Base-by-base conservation (phyloP, 2,113 vertebrate species). In the Pampusana beccarii region DNA sequence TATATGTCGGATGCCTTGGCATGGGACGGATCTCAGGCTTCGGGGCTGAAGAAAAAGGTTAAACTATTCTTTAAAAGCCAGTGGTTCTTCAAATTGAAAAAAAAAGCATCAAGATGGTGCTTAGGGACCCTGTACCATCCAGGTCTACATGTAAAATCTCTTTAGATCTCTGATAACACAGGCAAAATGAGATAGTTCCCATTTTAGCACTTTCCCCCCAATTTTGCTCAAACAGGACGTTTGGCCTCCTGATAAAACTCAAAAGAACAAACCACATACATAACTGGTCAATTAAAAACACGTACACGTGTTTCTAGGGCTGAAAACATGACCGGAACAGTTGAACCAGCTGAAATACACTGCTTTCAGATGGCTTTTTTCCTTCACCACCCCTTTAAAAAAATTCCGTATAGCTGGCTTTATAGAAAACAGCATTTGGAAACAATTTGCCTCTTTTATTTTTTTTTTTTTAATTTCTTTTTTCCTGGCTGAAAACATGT, bases 141-240 rank as follows among this genome's bases (percentile, higher is more conserved):
- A 11, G 29, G 1, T n/a, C 31, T 24, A 8, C 29, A 42, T 1
- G 31, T 61, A 33, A 78, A 62, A 2, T 8, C 5, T 3, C 13
- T 13, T 31, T 21, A 29, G 17, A 66, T 44, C 54, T 74, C 33
- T 0, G 0, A 33, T 0, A 18, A 9, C 2, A 4, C 0, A 3
- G 10, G 0, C 29, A 70, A 78, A 57, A 20, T 8, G 10, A 60
- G 9, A 5, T 0, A 4, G 8, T 11, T 86, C 67, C 26, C 40
- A 2, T 42, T 94, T 50, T 3, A 84, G 53, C 2, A 0, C 19
- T 14, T 62, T 29, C 34, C 66, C 62, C 20, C 33, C 53, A 0
- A 2, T 67, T 71, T 64, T 34, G 44, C 64, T 8, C n/a, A 21
- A 5, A 10, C 34, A 54, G 44, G 58, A 17, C 1, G 1, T 51